A percentile compares a stretch with the other conserved stretches of the same genome.
These are phyloP conservation scores for Heterodera schachtii DNA, from an alignment of 1,140 invertebrate genomes.

Conservation along the genomic window DNA sequence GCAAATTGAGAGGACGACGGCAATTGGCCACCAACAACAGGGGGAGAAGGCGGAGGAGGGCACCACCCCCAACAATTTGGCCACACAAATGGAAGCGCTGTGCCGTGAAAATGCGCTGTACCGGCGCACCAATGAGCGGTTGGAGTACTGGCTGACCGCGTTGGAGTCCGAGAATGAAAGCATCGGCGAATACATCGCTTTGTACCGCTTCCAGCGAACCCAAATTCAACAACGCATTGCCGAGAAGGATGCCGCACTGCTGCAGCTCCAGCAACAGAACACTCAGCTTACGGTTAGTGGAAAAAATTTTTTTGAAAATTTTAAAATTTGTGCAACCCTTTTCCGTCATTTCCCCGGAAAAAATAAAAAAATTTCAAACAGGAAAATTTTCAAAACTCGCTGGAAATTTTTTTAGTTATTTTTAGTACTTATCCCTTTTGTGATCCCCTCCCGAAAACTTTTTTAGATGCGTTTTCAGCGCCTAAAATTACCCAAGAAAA, in stretches of 20 bases:
- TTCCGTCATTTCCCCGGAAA: no score
- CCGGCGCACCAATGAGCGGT: slow-evolving; percentile 29
- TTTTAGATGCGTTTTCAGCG: no score
- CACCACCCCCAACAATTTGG: not conserved
- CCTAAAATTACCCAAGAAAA: no score
- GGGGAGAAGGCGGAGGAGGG: not conserved
- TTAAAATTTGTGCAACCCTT: no score
- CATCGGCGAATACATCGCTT: slow-evolving; percentile 52
- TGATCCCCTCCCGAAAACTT: no score
- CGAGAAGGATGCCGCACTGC: slow-evolving; percentile 42
- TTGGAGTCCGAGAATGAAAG: slow-evolving; percentile 52
- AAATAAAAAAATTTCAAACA: no score
- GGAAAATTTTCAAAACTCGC: no score
- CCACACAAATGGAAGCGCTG: slow-evolving; percentile 18
- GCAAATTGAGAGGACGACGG: not conserved
- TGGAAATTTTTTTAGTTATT: no score
- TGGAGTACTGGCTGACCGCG: slow-evolving; percentile 52
- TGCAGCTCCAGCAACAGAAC: slow-evolving; percentile 26
- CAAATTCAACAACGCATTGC: slow-evolving; percentile 49
- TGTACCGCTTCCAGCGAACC: slow-evolving; percentile 47
- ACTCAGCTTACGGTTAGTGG: slow-evolving; percentile 24
- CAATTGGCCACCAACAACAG: not conserved
- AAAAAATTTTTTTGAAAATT: not conserved
- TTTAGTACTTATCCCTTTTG: no score
- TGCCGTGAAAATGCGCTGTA: slow-evolving; percentile 28